Percentiles rank a stretch among this genome's conserved stretches.
Conservation (phyloP, 2,888 invertebrate genomes). For the Hypercompe scribonia region DNA sequence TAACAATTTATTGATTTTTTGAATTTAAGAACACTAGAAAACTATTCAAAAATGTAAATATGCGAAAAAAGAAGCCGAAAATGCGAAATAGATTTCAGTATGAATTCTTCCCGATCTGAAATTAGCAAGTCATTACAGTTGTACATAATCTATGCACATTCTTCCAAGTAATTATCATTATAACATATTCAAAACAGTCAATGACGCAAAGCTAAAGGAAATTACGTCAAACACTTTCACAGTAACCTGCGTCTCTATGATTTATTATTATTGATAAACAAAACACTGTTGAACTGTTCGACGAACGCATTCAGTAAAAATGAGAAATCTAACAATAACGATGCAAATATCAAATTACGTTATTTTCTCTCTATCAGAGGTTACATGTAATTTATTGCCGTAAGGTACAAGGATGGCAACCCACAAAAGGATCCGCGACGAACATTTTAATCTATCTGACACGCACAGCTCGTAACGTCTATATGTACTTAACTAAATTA, state of each 20-base stretch:
- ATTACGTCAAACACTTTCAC: not conserved
- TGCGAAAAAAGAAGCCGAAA: not conserved
- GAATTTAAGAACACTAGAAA: not conserved
- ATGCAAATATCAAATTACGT: slow-evolving; percentile 42
- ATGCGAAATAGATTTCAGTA: not conserved
- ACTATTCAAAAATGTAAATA: no score
- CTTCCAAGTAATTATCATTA: not conserved
- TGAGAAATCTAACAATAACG: slow-evolving; percentile 29
- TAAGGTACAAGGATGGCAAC: slow-evolving; percentile 50
- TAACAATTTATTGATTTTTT: not conserved
- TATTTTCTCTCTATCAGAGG: slow-evolving; percentile 38
- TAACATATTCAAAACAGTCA: not conserved
- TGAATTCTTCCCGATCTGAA: not conserved
- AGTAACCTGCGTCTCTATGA: not conserved
- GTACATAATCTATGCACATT: not conserved
- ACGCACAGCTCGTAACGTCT: slow-evolving; percentile 76
- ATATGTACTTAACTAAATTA: slow-evolving; percentile 85
- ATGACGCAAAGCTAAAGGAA: not conserved
- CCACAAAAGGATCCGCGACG: slow-evolving; percentile 66
- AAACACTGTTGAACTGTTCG: not conserved
- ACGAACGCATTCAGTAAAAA: not conserved
- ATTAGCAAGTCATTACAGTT: not conserved
- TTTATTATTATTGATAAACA: not conserved
- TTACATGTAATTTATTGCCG: slow-evolving; percentile 63
- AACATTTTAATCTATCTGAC: slow-evolving; percentile 83